Evolutionary conservation across 2,888 invertebrate species (phyloP), one percentile per base, ranked within the genome.

Genomic region (Orthosia cruda): DNA sequence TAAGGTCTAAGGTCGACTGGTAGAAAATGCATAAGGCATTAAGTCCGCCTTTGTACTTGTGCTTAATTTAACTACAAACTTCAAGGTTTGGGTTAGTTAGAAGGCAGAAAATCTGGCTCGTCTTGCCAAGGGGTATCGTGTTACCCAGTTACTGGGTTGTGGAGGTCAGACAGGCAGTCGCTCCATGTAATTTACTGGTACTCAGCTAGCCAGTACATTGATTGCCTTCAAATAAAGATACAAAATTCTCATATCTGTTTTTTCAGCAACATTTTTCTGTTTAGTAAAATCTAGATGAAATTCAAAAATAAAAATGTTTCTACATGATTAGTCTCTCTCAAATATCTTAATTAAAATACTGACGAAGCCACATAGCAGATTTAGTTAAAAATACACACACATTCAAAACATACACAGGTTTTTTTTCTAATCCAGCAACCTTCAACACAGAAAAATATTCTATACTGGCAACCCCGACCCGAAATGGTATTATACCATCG

Each of bases 281-380:
- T n/a, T 13, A 12, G 11, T 61, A 15, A 7, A 45, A 40, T 61
- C 20, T 61, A 45, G 20, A 61, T 20, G 45, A 61, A 45, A 15
- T 45, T 61, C 9, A 61, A 61, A 61, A 61, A 7, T 4, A 20
- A 45, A 45, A 40, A 23, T 23, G 13, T 54, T 20, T 9, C 20
- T 50, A 40, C n/a, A 65, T 49, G 49, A 77, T 66, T 71, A 83
- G 32, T 82, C 80, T 80, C 83, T 80, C 77, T 80, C 80, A 70
- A 67, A 52, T 82, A 49, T 70, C 70, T 70, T 77, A 77, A 66
- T 59, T 52, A 70, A 76, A 59, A 59, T 45, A 47, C 57, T 45
- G 32, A 59, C 32, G 13, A 77, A 66, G 68, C 83, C 55, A 71
- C 71, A 68, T 52, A 61, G 59, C 57, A 78, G 45, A 66, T 67